These are phyloP conservation scores for Hormaphis cornu DNA, from an alignment of 1,140 invertebrate species.

Conservation along the genomic window DNA sequence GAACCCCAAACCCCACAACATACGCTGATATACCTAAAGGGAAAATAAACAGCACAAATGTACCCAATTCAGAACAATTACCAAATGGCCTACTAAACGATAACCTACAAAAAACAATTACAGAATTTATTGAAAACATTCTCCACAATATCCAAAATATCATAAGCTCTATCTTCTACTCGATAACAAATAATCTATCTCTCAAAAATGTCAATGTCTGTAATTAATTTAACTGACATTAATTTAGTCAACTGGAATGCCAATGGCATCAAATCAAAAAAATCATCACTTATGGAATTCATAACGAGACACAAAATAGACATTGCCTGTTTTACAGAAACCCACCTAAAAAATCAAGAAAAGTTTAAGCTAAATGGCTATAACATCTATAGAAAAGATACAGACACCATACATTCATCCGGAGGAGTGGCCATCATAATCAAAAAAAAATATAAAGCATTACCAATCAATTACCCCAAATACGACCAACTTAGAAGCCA, in stretches of 20 bases:
- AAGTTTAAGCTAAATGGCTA: neutral
- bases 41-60: neutral
- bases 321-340: conserved; percentile 7
- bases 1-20: neutral
- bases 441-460: neutral
- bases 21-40: neutral
- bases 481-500: neutral
- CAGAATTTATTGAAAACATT: neutral
- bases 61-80: neutral
- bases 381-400: neutral
- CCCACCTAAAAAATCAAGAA: neutral
- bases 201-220: neutral
- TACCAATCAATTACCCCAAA: neutral
- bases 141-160: neutral
- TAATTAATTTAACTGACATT: neutral
- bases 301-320: conserved; percentile 4
- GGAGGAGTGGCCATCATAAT: neutral
- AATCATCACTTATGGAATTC: neutral
- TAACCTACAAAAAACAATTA: neutral
- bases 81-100: neutral
- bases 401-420: neutral
- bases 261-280: neutral
- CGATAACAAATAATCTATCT: neutral
- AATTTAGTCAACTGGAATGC: neutral
- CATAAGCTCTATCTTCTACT: neutral